Base-by-base conservation (phyloP, 37 sponge, comb jelly and placozoan genomes). In the Spongilla lacustris region DNA sequence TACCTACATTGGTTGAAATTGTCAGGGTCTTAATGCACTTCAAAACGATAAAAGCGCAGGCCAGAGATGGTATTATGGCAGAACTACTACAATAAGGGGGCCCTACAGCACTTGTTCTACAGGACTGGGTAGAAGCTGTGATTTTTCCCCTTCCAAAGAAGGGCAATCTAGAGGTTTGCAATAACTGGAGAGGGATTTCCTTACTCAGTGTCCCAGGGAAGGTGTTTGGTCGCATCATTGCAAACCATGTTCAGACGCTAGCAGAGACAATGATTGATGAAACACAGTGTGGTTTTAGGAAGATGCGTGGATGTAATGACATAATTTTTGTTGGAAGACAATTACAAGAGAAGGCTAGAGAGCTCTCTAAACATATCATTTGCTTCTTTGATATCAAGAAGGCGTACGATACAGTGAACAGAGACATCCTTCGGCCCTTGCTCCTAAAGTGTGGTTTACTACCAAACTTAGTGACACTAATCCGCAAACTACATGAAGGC, bases 401-500 rank as follows among this genome's bases (percentile, higher is more conserved):
- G 50, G 82, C 82, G 2, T 70, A 81, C 37, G 82, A 81, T 81
- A 81, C 58, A 69, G 82, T 81, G 70, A 69, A 69, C 32, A 68
- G 82, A 25, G 82, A 50, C 36, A 69, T 35, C 30, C 70, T 81
- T 36, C 70, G 82, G 82, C 58, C 58, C 58, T 58, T 58, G 19
- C 19, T 58, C 58, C 58, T 58, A 58, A 58, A 58, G 58, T 58
- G 58, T 58, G 58, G 58, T 58, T 58, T 58, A 58, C 58, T 17
- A 58, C 58, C 58, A 58, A 58, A 58, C 4, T 58, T 58, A 58
- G 58, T 58, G 58, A 58, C 58, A 58, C 58, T 46, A 46, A 58
- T 58, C 58, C 19, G 58, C 58, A 58, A 58, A 58, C 88, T 88
- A n/a, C 88, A 88, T 75, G 82, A 88, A 14, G 83, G 88, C 22